Evolutionary conservation across 2,797 vertebrate genomes (phyloP).

Genomic region (Tragopan temminckii): DNA sequence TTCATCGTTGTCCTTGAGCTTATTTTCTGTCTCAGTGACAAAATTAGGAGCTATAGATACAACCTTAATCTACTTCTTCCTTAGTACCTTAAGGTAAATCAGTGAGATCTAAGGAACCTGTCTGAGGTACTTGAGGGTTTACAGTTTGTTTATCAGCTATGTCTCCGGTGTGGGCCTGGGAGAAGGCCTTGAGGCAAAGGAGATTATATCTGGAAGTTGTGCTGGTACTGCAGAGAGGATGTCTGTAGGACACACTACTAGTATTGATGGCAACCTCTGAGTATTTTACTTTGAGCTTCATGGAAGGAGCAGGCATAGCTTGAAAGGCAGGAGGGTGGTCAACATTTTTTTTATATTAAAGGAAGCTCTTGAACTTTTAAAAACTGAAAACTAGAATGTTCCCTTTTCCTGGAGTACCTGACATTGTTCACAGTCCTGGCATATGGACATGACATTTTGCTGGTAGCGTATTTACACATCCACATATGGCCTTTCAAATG

Average conservation of each 20-base stretch:
- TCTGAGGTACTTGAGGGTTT: not conserved
- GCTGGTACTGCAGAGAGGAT: not conserved
- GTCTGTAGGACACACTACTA: not conserved
- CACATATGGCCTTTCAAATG: not conserved
- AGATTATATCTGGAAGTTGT: not conserved
- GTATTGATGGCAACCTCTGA: not conserved
- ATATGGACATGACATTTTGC: not conserved
- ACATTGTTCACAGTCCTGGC: not conserved
- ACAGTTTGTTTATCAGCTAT: not conserved
- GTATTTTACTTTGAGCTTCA: not conserved
- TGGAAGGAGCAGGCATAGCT: not conserved
- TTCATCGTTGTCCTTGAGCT: not conserved
- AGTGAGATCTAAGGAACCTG: not conserved
- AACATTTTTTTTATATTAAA: not conserved
- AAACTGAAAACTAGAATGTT: not conserved
- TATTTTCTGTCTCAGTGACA: not conserved
- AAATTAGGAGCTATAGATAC: not conserved
- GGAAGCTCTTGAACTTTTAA: too few relatives aligned
- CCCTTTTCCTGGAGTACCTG: not conserved
- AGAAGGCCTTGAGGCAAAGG: not conserved
- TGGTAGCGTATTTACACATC: not conserved
- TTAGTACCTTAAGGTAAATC: not conserved
- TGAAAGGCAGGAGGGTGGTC: not conserved
- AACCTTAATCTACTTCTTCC: not conserved
- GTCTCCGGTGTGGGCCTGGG: not conserved